Evolutionary conservation across 64 coral and sea anemone species (phyloP).

Genomic region (Montipora sp.): DNA sequence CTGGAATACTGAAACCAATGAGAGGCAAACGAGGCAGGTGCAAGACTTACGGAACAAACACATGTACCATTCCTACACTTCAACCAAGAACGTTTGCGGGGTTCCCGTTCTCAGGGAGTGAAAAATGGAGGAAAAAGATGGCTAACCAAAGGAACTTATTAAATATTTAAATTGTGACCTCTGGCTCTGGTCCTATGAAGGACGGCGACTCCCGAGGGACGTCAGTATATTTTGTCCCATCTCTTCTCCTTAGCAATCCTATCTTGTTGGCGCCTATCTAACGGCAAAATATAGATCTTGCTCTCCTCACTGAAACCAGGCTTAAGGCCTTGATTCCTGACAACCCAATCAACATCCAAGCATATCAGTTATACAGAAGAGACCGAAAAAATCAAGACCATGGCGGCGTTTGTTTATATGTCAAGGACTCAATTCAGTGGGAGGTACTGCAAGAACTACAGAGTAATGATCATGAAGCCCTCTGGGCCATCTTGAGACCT

Average conservation of each 20-base stretch:
- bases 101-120: neutral
- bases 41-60: slow-evolving; percentile 23
- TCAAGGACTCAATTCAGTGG: neutral
- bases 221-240: neutral
- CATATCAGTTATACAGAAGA: neutral
- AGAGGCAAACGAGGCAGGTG: neutral
- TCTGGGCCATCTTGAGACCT: neutral
- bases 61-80: slow-evolving; percentile 34
- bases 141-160: neutral
- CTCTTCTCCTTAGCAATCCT: no score
- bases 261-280: no score
- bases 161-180: neutral
- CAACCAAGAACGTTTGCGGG: slow-evolving; percentile 19
- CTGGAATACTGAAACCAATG: neutral
- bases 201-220: neutral
- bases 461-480: neutral
- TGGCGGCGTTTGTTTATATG: neutral
- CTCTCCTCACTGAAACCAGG: neutral
- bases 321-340: neutral
- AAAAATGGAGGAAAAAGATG: neutral
- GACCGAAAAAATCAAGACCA: neutral
- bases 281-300: neutral
- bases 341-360: neutral
- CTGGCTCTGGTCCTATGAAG: neutral
- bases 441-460: neutral